These are phyloP conservation scores for Pristionchus entomophagus DNA, from an alignment of 2,888 invertebrate species.

Conservation along the genomic window DNA sequence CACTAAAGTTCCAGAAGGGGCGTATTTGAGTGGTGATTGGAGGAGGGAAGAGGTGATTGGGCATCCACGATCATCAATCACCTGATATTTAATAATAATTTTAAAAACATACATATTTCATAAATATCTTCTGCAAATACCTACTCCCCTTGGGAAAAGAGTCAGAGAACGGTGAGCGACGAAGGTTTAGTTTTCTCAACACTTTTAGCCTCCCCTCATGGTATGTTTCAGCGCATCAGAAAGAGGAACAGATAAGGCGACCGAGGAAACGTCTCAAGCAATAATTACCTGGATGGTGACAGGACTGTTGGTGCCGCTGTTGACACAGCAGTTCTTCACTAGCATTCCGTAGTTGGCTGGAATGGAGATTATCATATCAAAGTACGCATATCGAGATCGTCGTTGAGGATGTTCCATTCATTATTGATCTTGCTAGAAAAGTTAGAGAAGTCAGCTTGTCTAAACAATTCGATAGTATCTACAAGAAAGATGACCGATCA, in stretches of 20 bases:
- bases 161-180: too few relatives aligned
- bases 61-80: slow-evolving; percentile 37
- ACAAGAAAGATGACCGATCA: too few relatives aligned
- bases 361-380: not conserved
- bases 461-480: too few relatives aligned
- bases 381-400: too few relatives aligned
- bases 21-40: slow-evolving; percentile 45
- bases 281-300: slow-evolving; percentile 42
- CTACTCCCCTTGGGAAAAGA: not conserved
- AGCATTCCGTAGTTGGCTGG: slow-evolving; percentile 49
- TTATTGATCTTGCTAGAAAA: not conserved
- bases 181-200: too few relatives aligned
- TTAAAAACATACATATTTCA: not conserved
- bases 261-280: too few relatives aligned
- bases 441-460: too few relatives aligned
- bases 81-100: not conserved
- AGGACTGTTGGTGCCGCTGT: slow-evolving; percentile 23
- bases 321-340: slow-evolving; percentile 48
- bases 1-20: slow-evolving; percentile 41
- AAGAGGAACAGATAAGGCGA: too few relatives aligned
- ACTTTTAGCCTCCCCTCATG: too few relatives aligned
- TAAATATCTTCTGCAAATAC: not conserved
- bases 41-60: slow-evolving; percentile 38
- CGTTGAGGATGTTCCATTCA: not conserved
- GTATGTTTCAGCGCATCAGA: too few relatives aligned